Percentiles rank a stretch among this genome's conserved stretches.
Conservation (phyloP, 2,113 vertebrate genomes). For the Phasianus colchicus region DNA sequence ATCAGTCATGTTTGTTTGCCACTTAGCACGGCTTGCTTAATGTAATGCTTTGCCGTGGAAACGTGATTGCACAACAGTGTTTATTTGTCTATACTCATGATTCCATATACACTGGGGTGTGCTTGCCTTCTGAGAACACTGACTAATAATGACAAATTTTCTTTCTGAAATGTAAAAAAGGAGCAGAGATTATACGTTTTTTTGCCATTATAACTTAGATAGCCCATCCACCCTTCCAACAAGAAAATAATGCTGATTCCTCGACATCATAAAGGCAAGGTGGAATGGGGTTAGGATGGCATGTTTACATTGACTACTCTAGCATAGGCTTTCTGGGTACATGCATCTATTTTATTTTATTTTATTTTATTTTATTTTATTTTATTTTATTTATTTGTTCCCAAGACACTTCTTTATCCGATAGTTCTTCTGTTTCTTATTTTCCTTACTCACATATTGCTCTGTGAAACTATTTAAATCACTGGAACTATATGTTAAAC, state of each 20-base stretch:
- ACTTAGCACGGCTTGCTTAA: background rate
- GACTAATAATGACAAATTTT: background rate
- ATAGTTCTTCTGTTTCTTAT: background rate
- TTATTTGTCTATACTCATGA: accelerated
- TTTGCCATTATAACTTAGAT: background rate
- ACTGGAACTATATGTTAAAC: background rate
- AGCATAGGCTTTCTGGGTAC: background rate
- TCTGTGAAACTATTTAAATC: background rate
- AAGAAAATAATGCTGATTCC: background rate
- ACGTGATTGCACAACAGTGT: background rate
- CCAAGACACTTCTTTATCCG: background rate
- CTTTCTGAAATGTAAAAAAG: background rate
- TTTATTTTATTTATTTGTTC: background rate
- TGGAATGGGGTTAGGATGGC: background rate
- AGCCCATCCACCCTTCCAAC: background rate
- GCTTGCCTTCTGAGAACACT: background rate
- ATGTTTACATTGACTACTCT: background rate
- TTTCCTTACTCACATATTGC: background rate
- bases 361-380: background rate
- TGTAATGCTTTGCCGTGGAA: background rate
- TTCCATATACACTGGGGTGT: background rate
- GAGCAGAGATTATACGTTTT: background rate
- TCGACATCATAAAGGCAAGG: background rate
- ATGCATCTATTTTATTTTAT: too few species aligned
- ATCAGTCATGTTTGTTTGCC: background rate